Evolutionary conservation across 2,888 invertebrate genomes (phyloP).

Genomic region (Parnassius orleans): DNA sequence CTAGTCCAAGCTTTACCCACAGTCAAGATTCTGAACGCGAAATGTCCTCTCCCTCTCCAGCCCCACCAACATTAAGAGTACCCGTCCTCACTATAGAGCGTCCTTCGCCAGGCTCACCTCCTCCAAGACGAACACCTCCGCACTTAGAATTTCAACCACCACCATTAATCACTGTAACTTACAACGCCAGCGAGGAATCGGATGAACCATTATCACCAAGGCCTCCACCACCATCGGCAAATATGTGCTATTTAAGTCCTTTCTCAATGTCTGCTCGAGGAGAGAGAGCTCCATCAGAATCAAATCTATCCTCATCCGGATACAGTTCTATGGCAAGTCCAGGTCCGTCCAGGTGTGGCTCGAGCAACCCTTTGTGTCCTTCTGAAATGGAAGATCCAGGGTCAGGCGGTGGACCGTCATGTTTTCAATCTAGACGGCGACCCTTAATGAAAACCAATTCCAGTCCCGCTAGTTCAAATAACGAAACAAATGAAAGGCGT

Average conservation of each 20-base stretch:
- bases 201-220: slow-evolving; percentile 87
- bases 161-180: slow-evolving; percentile 87
- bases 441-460: slow-evolving; percentile 83
- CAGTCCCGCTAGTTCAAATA: slow-evolving; percentile 66
- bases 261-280: slow-evolving; percentile 87
- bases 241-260: slow-evolving; percentile 89
- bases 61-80: slow-evolving; percentile 79
- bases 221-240: slow-evolving; percentile 73
- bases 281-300: slow-evolving; percentile 89
- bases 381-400: slow-evolving; percentile 88
- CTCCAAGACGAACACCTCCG: slow-evolving; percentile 82
- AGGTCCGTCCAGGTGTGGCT: slow-evolving; percentile 90
- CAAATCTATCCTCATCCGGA: slow-evolving; percentile 91
- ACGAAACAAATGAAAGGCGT: slow-evolving; percentile 73
- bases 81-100: slow-evolving; percentile 85
- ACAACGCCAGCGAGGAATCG: slow-evolving; percentile 89
- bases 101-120: slow-evolving; percentile 85
- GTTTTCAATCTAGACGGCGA: slow-evolving; percentile 80
- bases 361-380: slow-evolving; percentile 89
- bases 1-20: slow-evolving; percentile 70
- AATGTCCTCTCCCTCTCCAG: slow-evolving; percentile 65
- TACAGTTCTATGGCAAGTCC: slow-evolving; percentile 93
- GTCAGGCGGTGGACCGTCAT: slow-evolving; percentile 77
- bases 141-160: slow-evolving; percentile 84
- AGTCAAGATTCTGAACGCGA: slow-evolving; percentile 73